A percentile compares a stretch with the other conserved stretches of the same genome.
Conservation (phyloP, 2,113 vertebrate genomes). For the Lichenostomus cassidix region DNA sequence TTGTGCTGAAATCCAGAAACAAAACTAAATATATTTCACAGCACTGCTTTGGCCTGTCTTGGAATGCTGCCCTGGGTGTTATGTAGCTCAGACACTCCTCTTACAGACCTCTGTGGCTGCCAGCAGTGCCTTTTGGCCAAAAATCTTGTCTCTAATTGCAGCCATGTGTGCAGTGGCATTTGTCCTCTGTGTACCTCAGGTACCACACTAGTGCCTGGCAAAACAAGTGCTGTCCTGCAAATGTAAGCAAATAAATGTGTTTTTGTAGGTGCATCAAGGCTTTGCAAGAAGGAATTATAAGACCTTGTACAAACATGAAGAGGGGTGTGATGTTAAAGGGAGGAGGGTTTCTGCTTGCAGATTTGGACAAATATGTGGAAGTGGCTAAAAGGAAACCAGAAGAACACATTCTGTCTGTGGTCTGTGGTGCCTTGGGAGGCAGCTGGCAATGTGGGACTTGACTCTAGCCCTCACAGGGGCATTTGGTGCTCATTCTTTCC, state of each 20-base stretch:
- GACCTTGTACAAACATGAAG: not conserved
- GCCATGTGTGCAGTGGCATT: not conserved
- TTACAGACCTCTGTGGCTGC: not conserved
- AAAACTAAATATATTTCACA: not conserved
- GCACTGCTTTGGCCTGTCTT: not conserved
- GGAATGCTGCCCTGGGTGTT: not conserved
- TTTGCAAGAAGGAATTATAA: not conserved
- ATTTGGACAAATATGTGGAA: not conserved
- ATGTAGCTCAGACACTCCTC: not conserved
- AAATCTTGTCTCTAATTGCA: not conserved
- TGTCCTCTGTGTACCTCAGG: not conserved
- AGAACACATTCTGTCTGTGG: accelerated
- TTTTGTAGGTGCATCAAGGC: not conserved
- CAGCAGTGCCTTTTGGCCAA: not conserved
- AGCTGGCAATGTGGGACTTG: not conserved
- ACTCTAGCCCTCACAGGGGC: not conserved
- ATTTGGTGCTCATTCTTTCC: not conserved
- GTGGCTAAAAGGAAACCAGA: not conserved
- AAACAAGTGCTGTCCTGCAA: not conserved
- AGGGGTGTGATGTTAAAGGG: not conserved
- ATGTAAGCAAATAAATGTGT: not conserved
- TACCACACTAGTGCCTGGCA: not conserved
- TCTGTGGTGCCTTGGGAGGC: not conserved
- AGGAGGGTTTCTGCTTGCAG: not conserved
- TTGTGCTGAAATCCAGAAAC: not conserved